Conservation (phyloP, 1,140 invertebrate species). For the Nebria ingens region DNA sequence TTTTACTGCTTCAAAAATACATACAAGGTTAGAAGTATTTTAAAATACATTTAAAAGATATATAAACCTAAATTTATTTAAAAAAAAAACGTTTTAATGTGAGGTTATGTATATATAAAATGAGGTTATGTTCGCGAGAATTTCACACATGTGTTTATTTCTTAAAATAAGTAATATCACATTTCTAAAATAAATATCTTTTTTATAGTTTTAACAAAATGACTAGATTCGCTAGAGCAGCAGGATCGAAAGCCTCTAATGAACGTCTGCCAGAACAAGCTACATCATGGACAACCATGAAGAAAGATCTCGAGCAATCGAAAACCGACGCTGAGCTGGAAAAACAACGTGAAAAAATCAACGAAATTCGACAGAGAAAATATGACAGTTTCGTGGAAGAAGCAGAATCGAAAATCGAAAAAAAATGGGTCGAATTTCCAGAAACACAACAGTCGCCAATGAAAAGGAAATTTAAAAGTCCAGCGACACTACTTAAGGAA, state of each 20-base stretch:
- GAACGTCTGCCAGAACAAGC: constrained; percentile 52
- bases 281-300: constrained; percentile 62
- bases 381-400: constrained; percentile 45
- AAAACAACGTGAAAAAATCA: constrained; percentile 34
- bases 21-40: too few relatives aligned
- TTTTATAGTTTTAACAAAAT: constrained; percentile 33
- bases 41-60: too few relatives aligned
- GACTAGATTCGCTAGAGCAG: constrained; percentile 62
- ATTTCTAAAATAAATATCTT: too few relatives aligned
- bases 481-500: constrained; percentile 14
- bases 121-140: too few relatives aligned
- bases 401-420: constrained; percentile 35
- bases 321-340: constrained; percentile 41
- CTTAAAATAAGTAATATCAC: too few relatives aligned
- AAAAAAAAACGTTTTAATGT: too few relatives aligned
- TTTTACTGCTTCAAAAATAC: too few relatives aligned
- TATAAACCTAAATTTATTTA: too few relatives aligned
- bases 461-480: constrained; percentile 14
- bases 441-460: constrained; percentile 12
- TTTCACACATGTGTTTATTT: too few relatives aligned
- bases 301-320: constrained; percentile 36
- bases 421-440: constrained; percentile 42
- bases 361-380: constrained; percentile 39
- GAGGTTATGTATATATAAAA: too few relatives aligned
- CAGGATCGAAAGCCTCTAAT: constrained; percentile 63